Percentiles rank a stretch among this genome's conserved stretches.
phyloP scores from a whole-genome alignment of 2,888 invertebrate species.

The Hemithea aestivaria region DNA sequence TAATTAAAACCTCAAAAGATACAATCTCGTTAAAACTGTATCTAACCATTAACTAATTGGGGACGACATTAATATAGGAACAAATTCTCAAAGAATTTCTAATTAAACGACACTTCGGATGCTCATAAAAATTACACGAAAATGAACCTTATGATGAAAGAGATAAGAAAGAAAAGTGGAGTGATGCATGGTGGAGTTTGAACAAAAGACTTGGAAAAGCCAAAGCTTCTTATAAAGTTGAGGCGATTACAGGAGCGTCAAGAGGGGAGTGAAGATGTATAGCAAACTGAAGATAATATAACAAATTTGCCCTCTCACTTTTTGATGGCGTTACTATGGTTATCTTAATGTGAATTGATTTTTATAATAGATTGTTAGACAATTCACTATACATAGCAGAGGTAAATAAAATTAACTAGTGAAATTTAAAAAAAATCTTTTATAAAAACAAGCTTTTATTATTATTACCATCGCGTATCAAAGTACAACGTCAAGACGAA shows the following conservation, averaged over 20 bases:
- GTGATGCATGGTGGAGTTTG: conserved; percentile 56
- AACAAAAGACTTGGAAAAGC: conserved; percentile 44
- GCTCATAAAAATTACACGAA: conserved; percentile 19
- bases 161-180: conserved; percentile 41
- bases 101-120: conserved; percentile 56
- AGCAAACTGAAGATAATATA: no score
- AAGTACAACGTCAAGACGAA: no score
- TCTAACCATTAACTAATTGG: conserved; percentile 65
- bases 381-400: no score
- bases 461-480: no score
- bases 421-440: no score
- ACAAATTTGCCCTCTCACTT: no score
- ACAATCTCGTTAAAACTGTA: conserved; percentile 60
- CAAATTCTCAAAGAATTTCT: conserved; percentile 51
- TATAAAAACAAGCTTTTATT: no score
- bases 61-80: conserved; percentile 44
- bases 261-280: conserved; percentile 15
- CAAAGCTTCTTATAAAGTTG: conserved; percentile 58
- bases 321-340: no score
- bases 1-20: conserved; percentile 28
- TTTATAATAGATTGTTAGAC: no score
- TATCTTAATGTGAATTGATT: no score
- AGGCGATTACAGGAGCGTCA: conserved; percentile 57
- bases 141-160: conserved; percentile 31
- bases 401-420: no score